phyloP scores from a whole-genome alignment of 1,140 invertebrate genomes.

The Drosophila oshimai region DNA sequence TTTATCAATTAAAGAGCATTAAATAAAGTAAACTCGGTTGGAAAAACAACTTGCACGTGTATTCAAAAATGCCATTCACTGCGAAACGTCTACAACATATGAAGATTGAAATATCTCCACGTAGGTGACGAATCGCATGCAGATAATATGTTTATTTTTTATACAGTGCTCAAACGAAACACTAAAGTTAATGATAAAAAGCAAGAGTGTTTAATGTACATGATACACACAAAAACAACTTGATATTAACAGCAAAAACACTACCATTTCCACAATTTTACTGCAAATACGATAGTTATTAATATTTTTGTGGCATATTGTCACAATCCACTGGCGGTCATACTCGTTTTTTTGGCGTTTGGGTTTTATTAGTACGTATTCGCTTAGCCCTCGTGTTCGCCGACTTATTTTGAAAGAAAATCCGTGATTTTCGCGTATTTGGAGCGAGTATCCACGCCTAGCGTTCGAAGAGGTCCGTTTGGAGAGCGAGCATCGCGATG shows the following conservation, averaged over 20 bases:
- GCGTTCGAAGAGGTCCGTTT: constrained; percentile 33
- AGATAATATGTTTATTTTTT: not conserved
- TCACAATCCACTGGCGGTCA: too few species aligned
- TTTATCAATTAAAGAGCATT: constrained; percentile 19
- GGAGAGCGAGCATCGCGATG: constrained; percentile 48
- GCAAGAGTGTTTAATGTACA: too few species aligned
- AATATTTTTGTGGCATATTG: too few species aligned
- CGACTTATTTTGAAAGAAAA: constrained; percentile 39
- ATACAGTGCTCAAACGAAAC: too few species aligned
- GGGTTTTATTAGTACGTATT: too few species aligned
- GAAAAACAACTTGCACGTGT: constrained; percentile 51
- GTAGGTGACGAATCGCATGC: not conserved
- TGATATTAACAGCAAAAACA: too few species aligned
- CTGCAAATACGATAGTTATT: too few species aligned
- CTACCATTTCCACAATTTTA: too few species aligned
- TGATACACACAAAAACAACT: too few species aligned
- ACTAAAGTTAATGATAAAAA: too few species aligned
- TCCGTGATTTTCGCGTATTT: constrained; percentile 7
- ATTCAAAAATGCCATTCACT: constrained; percentile 23
- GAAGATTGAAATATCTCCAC: too few species aligned
- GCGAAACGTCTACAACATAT: constrained; percentile 14
- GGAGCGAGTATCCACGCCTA: not conserved
- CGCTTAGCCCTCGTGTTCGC: constrained; percentile 19
- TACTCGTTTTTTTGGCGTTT: too few species aligned
- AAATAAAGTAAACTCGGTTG: constrained; percentile 6